Conservation (phyloP, 2,797 vertebrate species). For the Chiloscyllium punctatum region DNA sequence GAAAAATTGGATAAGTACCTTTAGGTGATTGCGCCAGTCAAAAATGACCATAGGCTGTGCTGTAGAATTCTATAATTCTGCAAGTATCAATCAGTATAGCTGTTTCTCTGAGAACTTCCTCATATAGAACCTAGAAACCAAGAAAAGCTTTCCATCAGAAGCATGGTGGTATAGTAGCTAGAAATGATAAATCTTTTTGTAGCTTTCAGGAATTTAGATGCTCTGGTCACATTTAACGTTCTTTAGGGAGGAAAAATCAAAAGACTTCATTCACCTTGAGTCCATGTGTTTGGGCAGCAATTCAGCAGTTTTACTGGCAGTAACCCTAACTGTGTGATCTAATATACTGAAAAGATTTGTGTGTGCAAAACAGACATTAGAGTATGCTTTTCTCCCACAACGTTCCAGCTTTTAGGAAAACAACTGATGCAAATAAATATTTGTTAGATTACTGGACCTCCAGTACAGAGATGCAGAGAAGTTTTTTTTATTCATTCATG, state of each 20-base stretch:
- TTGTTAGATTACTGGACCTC: neutral
- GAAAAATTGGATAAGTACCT: too few relatives aligned
- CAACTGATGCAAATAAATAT: neutral
- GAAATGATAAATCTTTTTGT: neutral
- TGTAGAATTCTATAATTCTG: neutral
- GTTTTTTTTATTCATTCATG: neutral
- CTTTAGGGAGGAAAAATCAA: neutral
- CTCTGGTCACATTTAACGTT: neutral
- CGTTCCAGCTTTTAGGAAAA: neutral
- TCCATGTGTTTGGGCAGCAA: neutral
- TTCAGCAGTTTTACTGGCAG: neutral
- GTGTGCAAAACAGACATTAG: neutral
- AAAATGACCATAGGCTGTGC: too few relatives aligned
- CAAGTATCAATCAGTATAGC: neutral
- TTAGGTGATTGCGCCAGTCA: too few relatives aligned
- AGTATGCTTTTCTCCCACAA: neutral
- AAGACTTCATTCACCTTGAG: neutral
- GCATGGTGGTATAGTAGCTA: neutral
- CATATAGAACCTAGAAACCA: neutral
- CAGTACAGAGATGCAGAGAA: neutral
- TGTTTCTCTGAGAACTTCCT: neutral
- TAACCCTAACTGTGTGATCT: neutral
- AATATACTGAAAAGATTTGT: neutral
- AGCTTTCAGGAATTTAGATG: neutral
- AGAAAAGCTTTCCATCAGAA: neutral